phyloP scores from a whole-genome alignment of 2,113 vertebrate species.

The Polyodon spathula region DNA sequence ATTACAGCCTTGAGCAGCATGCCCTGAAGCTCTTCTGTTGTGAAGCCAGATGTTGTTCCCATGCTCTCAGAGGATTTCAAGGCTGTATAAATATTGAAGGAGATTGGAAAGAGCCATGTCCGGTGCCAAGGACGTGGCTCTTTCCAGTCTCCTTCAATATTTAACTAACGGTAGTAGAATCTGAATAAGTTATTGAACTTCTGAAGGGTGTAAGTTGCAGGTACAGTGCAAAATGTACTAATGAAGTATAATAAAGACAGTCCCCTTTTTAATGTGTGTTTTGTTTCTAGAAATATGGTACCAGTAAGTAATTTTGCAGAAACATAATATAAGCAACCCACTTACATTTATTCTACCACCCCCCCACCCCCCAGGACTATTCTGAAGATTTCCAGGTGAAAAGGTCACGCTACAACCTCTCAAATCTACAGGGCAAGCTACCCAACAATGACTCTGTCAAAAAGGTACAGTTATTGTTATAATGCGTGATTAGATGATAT shows the following conservation, averaged over 20 bases:
- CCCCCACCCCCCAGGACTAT: slow-evolving; percentile 23
- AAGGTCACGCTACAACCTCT: slow-evolving; percentile 39
- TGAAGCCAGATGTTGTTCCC: too few species aligned
- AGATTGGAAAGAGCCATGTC: too few species aligned
- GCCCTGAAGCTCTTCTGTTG: too few species aligned
- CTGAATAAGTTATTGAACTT: too few species aligned
- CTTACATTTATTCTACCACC: neutral
- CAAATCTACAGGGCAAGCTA: slow-evolving; percentile 41
- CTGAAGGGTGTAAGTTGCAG: too few species aligned
- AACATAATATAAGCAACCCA: neutral
- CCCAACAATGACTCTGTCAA: slow-evolving; percentile 33
- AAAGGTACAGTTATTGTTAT: slow-evolving; percentile 39
- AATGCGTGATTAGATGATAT: neutral
- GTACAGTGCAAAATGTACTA: neutral
- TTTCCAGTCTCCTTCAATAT: too few species aligned
- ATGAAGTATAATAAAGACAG: neutral
- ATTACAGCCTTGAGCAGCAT: too few species aligned
- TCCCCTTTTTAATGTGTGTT: neutral
- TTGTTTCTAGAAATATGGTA: neutral
- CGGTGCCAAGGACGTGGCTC: too few species aligned
- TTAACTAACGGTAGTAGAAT: too few species aligned
- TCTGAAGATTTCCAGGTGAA: slow-evolving; percentile 46
- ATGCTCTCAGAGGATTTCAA: too few species aligned
- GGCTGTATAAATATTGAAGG: too few species aligned
- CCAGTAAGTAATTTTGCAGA: neutral